Conservation (phyloP, 2,888 invertebrate genomes). For the Tiliacea citrago region DNA sequence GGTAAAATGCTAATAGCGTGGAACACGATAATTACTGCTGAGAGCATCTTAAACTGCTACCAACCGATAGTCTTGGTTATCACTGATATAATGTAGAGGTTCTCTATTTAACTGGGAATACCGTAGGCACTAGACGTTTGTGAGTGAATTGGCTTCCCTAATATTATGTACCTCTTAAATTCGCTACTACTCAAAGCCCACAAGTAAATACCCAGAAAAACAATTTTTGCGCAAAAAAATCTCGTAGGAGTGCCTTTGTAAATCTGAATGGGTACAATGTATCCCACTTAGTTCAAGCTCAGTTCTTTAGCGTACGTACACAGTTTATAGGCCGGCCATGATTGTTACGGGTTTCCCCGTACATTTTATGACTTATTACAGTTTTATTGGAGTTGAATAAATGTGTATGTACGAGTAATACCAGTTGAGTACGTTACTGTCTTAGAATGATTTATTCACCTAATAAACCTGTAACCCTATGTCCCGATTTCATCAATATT, state of each 20-base stretch:
- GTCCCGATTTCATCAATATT: too few relatives aligned
- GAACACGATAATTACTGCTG: too few relatives aligned
- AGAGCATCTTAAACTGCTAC: not conserved
- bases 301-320: conserved; percentile 30
- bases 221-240: conserved; percentile 42
- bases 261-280: conserved; percentile 48
- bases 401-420: too few relatives aligned
- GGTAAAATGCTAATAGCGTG: not conserved
- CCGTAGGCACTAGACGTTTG: not conserved
- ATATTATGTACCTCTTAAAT: not conserved
- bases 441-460: not conserved
- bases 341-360: conserved; percentile 23
- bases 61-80: not conserved
- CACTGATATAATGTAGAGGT: too few relatives aligned
- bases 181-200: not conserved
- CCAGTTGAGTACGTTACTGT: not conserved
- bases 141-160: not conserved
- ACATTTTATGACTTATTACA: conserved; percentile 24
- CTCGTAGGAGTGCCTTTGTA: conserved; percentile 44
- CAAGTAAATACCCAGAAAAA: conserved; percentile 24
- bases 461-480: not conserved
- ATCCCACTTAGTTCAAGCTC: conserved; percentile 50
- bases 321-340: conserved; percentile 37
- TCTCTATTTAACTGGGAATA: not conserved
- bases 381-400: conserved; percentile 16